Conservation (phyloP, 1,140 invertebrate species). For the Geopemphigus sp. region DNA sequence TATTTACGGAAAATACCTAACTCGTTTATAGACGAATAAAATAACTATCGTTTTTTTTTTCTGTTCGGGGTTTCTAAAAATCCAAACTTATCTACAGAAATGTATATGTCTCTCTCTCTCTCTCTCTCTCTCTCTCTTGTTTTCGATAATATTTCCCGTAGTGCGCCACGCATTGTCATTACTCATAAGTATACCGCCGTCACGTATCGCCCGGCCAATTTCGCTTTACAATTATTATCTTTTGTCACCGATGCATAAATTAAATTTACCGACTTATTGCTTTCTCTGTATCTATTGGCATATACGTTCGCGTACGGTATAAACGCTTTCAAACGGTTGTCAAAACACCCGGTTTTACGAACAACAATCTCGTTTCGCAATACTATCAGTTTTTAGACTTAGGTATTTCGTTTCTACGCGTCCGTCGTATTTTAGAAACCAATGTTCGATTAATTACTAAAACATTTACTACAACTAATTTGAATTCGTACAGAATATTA, state of each 20-base stretch:
- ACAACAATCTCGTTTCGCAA: neutral
- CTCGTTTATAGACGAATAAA: no score
- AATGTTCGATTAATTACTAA: neutral
- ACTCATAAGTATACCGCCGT: neutral
- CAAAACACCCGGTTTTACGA: neutral
- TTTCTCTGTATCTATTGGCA: constrained; percentile 15
- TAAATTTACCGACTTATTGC: constrained; percentile 25
- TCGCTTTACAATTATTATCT: constrained; percentile 29
- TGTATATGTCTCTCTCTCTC: constrained; percentile 24
- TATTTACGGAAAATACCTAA: no score
- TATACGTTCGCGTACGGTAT: neutral
- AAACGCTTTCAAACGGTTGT: constrained; percentile 19
- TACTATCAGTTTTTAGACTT: neutral
- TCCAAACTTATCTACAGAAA: neutral
- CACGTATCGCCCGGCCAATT: constrained; percentile 23
- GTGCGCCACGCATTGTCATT: neutral
- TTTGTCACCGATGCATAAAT: constrained; percentile 41
- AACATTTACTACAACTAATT: neutral
- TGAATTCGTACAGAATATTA: neutral
- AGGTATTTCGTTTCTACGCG: neutral
- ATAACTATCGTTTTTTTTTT: no score
- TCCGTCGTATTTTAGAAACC: neutral
- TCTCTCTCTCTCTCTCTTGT: constrained; percentile 35
- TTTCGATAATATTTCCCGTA: constrained; percentile 29
- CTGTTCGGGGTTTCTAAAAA: neutral